Evolutionary conservation across 2,888 invertebrate species (phyloP), one percentile per base, ranked within the genome.

Genomic region (Rhimphoctona megacephalus): DNA sequence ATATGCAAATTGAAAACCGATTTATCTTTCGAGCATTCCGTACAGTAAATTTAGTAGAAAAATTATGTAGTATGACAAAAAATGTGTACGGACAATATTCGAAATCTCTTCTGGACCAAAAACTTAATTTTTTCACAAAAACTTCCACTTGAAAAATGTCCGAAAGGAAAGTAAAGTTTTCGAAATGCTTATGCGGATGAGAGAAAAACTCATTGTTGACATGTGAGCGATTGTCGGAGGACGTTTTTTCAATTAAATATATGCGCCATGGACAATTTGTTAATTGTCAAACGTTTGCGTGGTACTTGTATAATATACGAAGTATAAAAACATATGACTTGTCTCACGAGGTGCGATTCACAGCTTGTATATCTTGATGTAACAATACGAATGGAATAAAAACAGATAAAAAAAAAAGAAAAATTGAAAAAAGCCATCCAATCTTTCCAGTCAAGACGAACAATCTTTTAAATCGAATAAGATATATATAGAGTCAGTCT

Each of bases 401-500:
- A 52, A 17, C n/a, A 81, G 46, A 66, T 52, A 22, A 69, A 74
- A 73, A 46, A 76, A 83, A 0, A 25, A 52, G 33, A 19, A 19
- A 22, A 52, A 36, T 22, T 2, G 39, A 79, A 39, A 57, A 81
- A 73, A 77, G 49, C 70, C 81, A 78, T 69, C 76, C 39, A 39
- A 64, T 80, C 61, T 49, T 76, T 66, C 43, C 78, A 30, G 83
- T 81, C 81, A 73, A 83, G 76, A 73, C 73, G 84, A 81, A 78
- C 46, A 69, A 81, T 86, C 78, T 81, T 84, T 86, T 77, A 81
- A 84, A 86, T 84, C 49, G 81, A 81, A 69, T 84, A 86, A 74
- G 81, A 86, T 81, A 84, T 80, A 86, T 86, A 83, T 78, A 81
- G 74, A 85, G 86, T 86, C 86, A 86, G 86, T 86, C 86, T 86